Percentiles rank a stretch among this genome's conserved stretches.
These are phyloP conservation scores for Hozukius guyotensis DNA, from an alignment of 2,797 vertebrate genomes.

Conservation along the genomic window DNA sequence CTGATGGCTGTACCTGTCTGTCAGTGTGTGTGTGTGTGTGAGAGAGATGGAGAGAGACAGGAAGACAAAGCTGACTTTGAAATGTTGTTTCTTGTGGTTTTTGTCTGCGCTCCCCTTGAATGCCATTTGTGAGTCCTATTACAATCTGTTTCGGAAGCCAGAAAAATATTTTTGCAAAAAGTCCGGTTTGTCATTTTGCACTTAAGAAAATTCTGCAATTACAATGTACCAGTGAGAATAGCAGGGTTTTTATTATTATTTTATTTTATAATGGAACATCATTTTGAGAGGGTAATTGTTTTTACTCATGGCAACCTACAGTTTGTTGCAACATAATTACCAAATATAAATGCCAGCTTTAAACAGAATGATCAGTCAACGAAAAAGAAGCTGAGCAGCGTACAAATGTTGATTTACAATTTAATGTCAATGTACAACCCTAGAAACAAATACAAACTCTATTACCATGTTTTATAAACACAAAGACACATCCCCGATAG, in stretches of 20 bases:
- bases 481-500: too few species aligned
- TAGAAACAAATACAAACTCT: too few species aligned
- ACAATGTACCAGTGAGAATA: background rate
- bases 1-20: constrained; percentile 53
- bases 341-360: too few species aligned
- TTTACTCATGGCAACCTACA: background rate
- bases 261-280: background rate
- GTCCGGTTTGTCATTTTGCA: background rate
- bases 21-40: constrained; percentile 3
- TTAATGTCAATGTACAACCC: too few species aligned
- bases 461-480: too few species aligned
- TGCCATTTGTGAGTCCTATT: background rate
- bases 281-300: background rate
- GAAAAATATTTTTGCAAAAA: background rate
- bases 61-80: constrained; percentile 13
- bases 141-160: background rate
- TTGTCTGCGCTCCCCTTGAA: background rate
- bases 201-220: background rate
- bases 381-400: too few species aligned
- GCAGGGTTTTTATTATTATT: background rate
- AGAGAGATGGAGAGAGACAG: background rate
- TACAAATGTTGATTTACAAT: too few species aligned
- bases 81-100: background rate
- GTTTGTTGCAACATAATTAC: background rate
- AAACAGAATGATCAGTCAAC: too few species aligned